Conservation (phyloP, 2,113 vertebrate species). For the Ondatra zibethicus region DNA sequence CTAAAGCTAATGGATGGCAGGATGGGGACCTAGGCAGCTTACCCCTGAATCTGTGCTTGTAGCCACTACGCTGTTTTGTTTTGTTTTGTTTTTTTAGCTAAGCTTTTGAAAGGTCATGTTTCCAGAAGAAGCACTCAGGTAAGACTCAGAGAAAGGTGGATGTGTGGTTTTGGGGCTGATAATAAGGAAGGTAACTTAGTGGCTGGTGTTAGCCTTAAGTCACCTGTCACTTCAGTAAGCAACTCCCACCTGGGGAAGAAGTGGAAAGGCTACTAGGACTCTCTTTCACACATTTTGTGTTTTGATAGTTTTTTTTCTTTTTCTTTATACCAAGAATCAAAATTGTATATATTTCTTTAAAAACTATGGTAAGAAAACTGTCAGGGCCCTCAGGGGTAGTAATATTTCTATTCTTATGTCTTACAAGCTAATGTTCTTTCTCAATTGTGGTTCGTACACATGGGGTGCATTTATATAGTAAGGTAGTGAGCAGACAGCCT, state of each 20-base stretch:
- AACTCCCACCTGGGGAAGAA: background rate
- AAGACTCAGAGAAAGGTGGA: background rate
- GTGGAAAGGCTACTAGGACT: background rate
- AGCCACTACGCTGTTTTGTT: background rate
- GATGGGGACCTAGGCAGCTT: background rate
- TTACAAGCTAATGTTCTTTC: background rate
- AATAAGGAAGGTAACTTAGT: background rate
- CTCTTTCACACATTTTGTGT: background rate
- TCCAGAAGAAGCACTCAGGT: background rate
- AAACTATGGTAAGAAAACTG: constrained; percentile 3
- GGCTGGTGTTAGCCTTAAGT: background rate
- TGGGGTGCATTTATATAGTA: background rate
- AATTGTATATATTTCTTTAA: constrained; percentile 37
- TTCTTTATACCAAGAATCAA: constrained; percentile 7
- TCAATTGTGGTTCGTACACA: background rate
- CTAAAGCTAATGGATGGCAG: background rate
- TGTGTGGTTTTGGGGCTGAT: background rate
- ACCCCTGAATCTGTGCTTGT: background rate
- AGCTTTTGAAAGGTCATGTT: background rate
- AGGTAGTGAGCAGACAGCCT: background rate
- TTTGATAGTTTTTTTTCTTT: background rate
- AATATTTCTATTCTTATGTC: background rate
- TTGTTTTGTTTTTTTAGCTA: background rate
- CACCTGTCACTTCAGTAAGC: background rate
- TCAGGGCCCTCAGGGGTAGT: background rate